These are phyloP conservation scores for Urocolius indicus DNA, from an alignment of 2,113 vertebrate genomes.

Conservation along the genomic window DNA sequence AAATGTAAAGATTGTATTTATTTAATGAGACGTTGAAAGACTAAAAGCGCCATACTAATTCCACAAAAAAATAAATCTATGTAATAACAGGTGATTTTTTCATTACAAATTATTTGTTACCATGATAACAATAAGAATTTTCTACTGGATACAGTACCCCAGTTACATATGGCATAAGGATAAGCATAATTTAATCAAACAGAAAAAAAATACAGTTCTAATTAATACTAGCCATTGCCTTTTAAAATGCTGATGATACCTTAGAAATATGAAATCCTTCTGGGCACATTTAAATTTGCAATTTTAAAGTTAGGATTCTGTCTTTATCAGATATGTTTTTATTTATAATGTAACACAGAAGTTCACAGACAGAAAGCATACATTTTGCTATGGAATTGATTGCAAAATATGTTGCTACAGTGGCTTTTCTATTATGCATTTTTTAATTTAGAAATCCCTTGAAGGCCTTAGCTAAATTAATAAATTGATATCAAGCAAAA, in stretches of 20 bases:
- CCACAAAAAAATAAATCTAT: not conserved
- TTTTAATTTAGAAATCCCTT: not conserved
- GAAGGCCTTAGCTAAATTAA: not conserved
- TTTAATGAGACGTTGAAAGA: not conserved
- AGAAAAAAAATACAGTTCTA: not conserved
- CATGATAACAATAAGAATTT: not conserved
- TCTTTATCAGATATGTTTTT: not conserved
- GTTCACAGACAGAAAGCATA: not conserved
- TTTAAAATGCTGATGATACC: not conserved
- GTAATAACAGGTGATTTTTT: not conserved
- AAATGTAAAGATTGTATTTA: not conserved
- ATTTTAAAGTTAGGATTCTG: not conserved
- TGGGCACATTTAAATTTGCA: not conserved
- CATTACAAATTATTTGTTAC: not conserved
- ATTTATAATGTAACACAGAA: not conserved
- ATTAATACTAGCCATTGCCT: not conserved
- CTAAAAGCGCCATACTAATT: not conserved
- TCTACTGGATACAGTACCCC: not conserved
- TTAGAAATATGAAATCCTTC: not conserved
- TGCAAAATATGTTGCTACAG: not conserved
- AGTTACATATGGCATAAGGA: not conserved
- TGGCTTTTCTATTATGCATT: not conserved
- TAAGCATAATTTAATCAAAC: not conserved
- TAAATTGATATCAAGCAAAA: not conserved
- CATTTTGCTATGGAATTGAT: not conserved